Base-by-base conservation (phyloP, 92 coral and sea anemone genomes). In the Zoanthus sociatus region DNA sequence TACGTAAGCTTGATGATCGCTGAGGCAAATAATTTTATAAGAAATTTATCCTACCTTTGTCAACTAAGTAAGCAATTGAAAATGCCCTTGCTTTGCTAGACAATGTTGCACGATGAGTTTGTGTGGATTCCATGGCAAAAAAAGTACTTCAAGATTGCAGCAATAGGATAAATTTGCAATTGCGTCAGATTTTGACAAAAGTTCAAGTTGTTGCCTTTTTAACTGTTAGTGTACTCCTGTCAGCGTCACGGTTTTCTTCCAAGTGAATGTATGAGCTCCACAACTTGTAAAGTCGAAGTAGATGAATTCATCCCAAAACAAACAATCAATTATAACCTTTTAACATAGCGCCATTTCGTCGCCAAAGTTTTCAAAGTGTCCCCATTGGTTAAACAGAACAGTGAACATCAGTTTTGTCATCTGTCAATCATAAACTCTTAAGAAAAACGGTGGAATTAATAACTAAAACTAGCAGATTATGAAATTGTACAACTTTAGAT, bases 341-440 rank as follows among this genome's bases (percentile, higher is more conserved):
- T 95, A 94, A 91, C 96, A 79, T 90, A 84, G 98, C 98, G 98
- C 95, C 98, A 89, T 89, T 92, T 95, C 96, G 98, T 93, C 98
- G 96, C 98, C 98, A 88, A 79, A 68, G 60, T 42, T 30, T 50
- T 71, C 87, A 63, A 10, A 60, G 47, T 66, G 66, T 56, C 67
- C 83, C 86, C 90, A 92, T 92, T 92, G 94, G 94, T 77, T 53
- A 90, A 42, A 89, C 73, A 70, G 78, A 89, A 92, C 82, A 89
- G 70, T 18, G 71, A 53, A 84, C 87, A 84, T 54, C 68, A 89
- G 77, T 82, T 69, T 76, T 92, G 94, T 89, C 94, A 92, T 74
- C 85, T 86, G 88, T 83, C 87, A 84, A 84, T 91, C 94, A 91
- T 77, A 89, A 71, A 70, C 51, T 81, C 84, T 60, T 84, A 90